phyloP scores from a whole-genome alignment of 2,888 invertebrate genomes.

The Eilema griseolum region DNA sequence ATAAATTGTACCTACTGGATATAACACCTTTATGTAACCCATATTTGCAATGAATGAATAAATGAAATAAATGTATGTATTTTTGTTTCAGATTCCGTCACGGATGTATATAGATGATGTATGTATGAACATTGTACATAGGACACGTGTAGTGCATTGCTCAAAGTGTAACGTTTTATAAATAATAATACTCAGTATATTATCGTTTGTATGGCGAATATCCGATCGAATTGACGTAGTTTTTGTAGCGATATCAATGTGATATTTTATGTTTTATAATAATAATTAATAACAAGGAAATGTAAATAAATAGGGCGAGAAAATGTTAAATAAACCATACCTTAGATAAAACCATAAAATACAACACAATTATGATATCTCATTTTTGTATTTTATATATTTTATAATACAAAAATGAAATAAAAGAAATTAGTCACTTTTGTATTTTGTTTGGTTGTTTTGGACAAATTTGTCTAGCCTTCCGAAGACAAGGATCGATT shows the following conservation, averaged over 20 bases:
- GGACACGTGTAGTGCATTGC: conserved; percentile 61
- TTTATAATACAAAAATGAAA: too few species aligned
- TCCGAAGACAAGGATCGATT: too few species aligned
- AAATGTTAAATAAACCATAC: too few species aligned
- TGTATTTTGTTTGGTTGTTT: too few species aligned
- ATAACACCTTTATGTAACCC: too few species aligned
- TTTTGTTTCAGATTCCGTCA: conserved; percentile 46
- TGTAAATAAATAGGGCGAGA: too few species aligned
- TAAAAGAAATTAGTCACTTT: too few species aligned
- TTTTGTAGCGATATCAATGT: conserved; percentile 25
- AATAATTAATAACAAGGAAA: too few species aligned
- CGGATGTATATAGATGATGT: conserved; percentile 53
- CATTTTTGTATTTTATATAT: not conserved
- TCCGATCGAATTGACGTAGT: not conserved
- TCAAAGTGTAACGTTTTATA: conserved; percentile 62
- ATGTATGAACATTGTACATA: conserved; percentile 55
- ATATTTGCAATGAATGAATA: too few species aligned
- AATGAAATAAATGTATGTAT: conserved; percentile 3
- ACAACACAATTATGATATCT: not conserved
- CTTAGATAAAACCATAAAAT: not conserved
- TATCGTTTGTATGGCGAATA: conserved; percentile 37
- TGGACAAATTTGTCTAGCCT: not conserved
- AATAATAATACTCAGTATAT: conserved; percentile 64
- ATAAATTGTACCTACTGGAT: too few species aligned
- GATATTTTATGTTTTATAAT: not conserved